These are phyloP conservation scores for Carcinoscorpius rotundicauda DNA, from an alignment of 1,140 invertebrate species.

Conservation along the genomic window DNA sequence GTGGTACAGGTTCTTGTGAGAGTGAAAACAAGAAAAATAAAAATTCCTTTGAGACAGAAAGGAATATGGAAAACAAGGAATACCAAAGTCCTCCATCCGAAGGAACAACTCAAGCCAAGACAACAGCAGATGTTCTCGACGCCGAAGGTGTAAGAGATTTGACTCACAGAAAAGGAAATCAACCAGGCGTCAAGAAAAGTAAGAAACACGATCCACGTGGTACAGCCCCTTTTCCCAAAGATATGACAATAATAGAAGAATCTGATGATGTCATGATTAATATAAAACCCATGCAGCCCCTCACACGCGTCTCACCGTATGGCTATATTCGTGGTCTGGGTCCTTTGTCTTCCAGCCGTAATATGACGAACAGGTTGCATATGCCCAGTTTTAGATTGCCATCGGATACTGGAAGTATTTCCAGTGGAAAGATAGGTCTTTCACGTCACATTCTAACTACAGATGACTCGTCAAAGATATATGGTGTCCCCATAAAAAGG, in stretches of 20 bases:
- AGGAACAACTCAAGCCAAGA: conserved; percentile 1
- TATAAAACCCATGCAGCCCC: conserved; percentile 83
- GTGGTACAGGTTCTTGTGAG: too few relatives aligned
- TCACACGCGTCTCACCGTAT: conserved; percentile 45
- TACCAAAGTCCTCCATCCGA: background rate
- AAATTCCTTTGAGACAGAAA: conserved; percentile 2
- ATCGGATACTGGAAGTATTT: conserved; percentile 15
- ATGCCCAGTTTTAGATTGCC: conserved; percentile 14
- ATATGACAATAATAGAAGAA: conserved; percentile 39
- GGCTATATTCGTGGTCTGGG: conserved; percentile 47
- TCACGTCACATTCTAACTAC: background rate
- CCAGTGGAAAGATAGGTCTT: conserved; percentile 6
- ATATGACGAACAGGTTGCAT: conserved; percentile 21
- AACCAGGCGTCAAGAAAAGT: background rate
- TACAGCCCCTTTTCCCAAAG: background rate
- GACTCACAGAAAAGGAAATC: background rate
- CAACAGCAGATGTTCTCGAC: background rate
- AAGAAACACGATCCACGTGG: background rate
- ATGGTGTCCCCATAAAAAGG: conserved; percentile 14
- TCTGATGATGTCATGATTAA: conserved; percentile 66
- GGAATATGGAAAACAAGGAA: conserved; percentile 8
- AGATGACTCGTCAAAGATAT: conserved; percentile 10
- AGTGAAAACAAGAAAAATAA: conserved; percentile 7
- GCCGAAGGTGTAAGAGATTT: too few relatives aligned
- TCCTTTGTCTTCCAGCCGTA: conserved; percentile 15